Evolutionary conservation across 2,113 vertebrate genomes (phyloP).

Genomic region (Polypterus bichir): DNA sequence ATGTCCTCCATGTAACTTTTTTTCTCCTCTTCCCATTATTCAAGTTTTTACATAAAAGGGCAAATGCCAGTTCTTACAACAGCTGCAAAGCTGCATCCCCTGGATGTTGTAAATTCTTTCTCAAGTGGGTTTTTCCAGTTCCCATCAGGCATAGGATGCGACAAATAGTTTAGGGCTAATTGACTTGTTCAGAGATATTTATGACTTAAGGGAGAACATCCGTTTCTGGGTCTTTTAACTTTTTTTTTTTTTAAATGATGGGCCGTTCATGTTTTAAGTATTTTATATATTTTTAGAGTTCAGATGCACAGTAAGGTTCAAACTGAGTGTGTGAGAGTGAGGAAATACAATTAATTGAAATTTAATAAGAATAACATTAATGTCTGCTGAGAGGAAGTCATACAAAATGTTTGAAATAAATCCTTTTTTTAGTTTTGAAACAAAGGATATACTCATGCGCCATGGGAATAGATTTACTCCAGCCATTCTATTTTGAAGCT

Average conservation of each 20-base stretch:
- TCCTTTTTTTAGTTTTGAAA: too few species aligned
- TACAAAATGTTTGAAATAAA: too few species aligned
- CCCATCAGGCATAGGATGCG: conserved; percentile 38
- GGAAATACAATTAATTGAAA: too few species aligned
- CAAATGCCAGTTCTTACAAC: conserved; percentile 4
- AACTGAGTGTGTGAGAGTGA: too few species aligned
- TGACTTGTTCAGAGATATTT: conserved; percentile 29
- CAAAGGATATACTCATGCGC: too few species aligned
- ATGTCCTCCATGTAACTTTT: too few species aligned
- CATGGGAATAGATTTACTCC: too few species aligned
- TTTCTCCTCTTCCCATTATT: background rate
- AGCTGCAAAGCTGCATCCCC: conserved; percentile 5
- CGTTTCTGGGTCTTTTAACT: conserved; percentile 6
- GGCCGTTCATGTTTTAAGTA: background rate
- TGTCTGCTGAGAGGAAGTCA: too few species aligned
- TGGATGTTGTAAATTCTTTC: conserved; percentile 13
- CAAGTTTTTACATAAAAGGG: conserved; percentile 9
- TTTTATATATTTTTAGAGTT: background rate
- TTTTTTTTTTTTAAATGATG: conserved; percentile 1
- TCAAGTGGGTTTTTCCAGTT: conserved; percentile 17
- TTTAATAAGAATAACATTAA: too few species aligned
- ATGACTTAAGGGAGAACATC: conserved; percentile 26
- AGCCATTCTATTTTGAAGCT: too few species aligned
- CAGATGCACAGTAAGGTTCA: too few species aligned
- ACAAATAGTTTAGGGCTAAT: conserved; percentile 23